Conservation (phyloP, 2,888 invertebrate genomes). For the Melinaea menophilus region DNA sequence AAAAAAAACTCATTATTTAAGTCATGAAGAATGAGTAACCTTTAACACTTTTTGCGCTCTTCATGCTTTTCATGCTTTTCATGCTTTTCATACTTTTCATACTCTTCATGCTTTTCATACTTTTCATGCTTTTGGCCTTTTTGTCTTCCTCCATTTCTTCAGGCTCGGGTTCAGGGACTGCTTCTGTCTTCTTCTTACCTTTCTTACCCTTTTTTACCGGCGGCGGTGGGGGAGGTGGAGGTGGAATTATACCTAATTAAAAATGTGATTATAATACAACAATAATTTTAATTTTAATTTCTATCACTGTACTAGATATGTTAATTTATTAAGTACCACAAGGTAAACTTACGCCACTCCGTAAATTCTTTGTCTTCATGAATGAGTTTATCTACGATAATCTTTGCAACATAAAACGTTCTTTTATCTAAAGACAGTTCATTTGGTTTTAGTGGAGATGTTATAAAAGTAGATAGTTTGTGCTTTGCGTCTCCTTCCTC, state of each 20-base stretch:
- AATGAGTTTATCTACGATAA: conserved; percentile 82
- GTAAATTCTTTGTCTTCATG: conserved; percentile 85
- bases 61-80: conserved; percentile 36
- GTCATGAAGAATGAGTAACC: neutral
- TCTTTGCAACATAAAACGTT: conserved; percentile 82
- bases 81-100: conserved; percentile 38
- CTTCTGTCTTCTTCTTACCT: conserved; percentile 44
- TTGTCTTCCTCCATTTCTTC: conserved; percentile 29
- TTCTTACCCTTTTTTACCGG: conserved; percentile 53
- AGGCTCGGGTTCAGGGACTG: conserved; percentile 30
- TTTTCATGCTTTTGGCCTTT: conserved; percentile 41
- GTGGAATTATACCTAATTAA: conserved; percentile 56
- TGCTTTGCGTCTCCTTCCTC: conserved; percentile 74
- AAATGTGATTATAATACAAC: too few relatives aligned
- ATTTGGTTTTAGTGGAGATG: conserved; percentile 47
- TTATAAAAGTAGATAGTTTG: conserved; percentile 47
- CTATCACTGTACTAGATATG: neutral
- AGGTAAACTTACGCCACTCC: conserved; percentile 83
- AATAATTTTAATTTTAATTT: too few relatives aligned
- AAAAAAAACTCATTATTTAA: neutral
- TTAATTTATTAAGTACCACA: neutral
- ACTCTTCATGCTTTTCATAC: conserved; percentile 41
- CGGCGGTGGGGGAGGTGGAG: conserved; percentile 60
- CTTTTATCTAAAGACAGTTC: conserved; percentile 72
- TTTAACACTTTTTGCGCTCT: conserved; percentile 30